Evolutionary conservation across 2,888 invertebrate genomes (phyloP).

Genomic region (Papilio demoleus): DNA sequence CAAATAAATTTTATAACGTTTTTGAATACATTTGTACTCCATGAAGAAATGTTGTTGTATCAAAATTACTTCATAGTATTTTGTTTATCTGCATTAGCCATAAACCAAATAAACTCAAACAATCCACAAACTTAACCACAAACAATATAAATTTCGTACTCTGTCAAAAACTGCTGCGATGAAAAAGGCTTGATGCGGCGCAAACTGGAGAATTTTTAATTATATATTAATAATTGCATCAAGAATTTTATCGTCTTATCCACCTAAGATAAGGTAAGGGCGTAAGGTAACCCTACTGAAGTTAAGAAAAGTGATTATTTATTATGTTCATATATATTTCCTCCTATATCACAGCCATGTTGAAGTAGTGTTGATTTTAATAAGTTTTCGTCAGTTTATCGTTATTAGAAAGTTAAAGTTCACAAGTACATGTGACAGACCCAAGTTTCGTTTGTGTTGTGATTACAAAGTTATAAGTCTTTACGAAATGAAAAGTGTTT

Average conservation of each 20-base stretch:
- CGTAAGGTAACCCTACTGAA: slow-evolving; percentile 80
- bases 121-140: too few species aligned
- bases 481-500: slow-evolving; percentile 81
- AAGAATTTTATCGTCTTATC: slow-evolving; percentile 77
- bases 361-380: slow-evolving; percentile 82
- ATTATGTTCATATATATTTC: slow-evolving; percentile 80
- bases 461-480: slow-evolving; percentile 77
- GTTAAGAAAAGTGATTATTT: slow-evolving; percentile 81
- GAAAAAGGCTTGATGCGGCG: slow-evolving; percentile 73
- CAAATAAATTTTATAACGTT: too few species aligned
- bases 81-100: slow-evolving; percentile 48
- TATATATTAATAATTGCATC: slow-evolving; percentile 67
- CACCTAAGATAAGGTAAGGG: slow-evolving; percentile 82
- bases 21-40: too few species aligned
- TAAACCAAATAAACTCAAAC: too few species aligned
- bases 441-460: slow-evolving; percentile 82
- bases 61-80: too few species aligned
- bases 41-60: too few species aligned
- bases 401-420: slow-evolving; percentile 73
- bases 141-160: background rate
- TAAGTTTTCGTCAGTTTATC: slow-evolving; percentile 80
- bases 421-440: slow-evolving; percentile 83
- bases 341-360: slow-evolving; percentile 83
- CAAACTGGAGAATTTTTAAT: slow-evolving; percentile 69
- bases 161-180: slow-evolving; percentile 57